A percentile compares a stretch with the other conserved stretches of the same genome.
phyloP scores from a whole-genome alignment of 2,888 invertebrate genomes.

The Gastracanthus pulcherrimus region DNA sequence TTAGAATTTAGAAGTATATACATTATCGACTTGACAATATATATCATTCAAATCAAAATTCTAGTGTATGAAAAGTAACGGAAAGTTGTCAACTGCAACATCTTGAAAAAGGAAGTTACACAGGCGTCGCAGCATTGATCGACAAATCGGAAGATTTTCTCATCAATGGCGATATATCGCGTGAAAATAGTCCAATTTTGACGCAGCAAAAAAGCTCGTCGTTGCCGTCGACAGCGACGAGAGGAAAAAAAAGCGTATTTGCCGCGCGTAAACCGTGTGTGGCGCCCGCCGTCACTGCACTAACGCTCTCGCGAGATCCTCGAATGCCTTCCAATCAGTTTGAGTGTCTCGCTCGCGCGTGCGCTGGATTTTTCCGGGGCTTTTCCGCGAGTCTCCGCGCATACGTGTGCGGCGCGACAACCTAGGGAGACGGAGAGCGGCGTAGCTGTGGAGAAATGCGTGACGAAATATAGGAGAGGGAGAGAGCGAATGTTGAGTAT shows the following conservation, averaged over 20 bases:
- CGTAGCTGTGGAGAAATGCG: no score
- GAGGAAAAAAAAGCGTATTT: constrained; percentile 16
- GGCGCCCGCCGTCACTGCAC: constrained; percentile 12
- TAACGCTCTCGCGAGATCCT: constrained; percentile 23
- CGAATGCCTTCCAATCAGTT: constrained; percentile 47
- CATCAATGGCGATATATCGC: neutral
- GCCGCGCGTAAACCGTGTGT: neutral
- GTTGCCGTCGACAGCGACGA: neutral
- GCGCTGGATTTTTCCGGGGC: neutral
- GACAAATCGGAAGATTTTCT: constrained; percentile 27
- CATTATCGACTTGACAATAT: no score
- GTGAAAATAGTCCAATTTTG: constrained; percentile 36
- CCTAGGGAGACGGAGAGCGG: neutral
- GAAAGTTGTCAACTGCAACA: no score
- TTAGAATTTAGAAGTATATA: no score
- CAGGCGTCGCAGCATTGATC: neutral
- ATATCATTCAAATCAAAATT: no score
- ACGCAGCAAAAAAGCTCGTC: neutral
- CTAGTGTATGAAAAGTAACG: no score
- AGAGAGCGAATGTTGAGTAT: neutral
- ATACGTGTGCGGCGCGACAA: neutral
- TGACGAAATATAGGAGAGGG: no score
- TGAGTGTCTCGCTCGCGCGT: constrained; percentile 25
- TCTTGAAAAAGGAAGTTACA: no score
- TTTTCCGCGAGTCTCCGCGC: neutral